Evolutionary conservation across 1,140 invertebrate genomes (phyloP).

Genomic region (Hydropsyche tenuis): DNA sequence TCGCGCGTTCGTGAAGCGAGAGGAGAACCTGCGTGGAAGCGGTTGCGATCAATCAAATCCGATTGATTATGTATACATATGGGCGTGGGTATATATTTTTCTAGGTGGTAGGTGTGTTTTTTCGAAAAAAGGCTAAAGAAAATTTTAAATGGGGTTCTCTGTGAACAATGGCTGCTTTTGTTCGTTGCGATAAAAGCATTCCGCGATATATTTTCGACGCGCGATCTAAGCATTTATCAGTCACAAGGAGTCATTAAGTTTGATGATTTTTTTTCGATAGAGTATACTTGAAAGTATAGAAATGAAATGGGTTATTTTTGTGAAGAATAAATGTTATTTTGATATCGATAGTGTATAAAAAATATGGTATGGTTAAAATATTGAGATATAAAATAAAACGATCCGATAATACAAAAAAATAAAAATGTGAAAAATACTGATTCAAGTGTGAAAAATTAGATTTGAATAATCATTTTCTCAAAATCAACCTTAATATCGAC

Average conservation of each 20-base stretch:
- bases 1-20: neutral
- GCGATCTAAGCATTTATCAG: constrained; percentile 10
- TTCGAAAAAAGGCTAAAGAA: neutral
- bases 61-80: constrained; percentile 2
- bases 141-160: constrained; percentile 15
- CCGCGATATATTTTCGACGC: constrained; percentile 17
- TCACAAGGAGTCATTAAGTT: neutral
- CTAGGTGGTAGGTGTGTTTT: no score
- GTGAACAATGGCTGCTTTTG: neutral
- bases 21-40: neutral
- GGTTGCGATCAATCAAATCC: constrained; percentile 12
- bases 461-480: neutral
- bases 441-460: neutral
- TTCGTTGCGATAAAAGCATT: constrained; percentile 15
- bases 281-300: no score
- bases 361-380: neutral
- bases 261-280: no score
- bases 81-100: neutral
- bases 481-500: no score
- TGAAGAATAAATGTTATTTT: no score
- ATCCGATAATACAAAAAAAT: no score
- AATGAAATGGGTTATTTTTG: no score
- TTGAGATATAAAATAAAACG: neutral
- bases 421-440: neutral
- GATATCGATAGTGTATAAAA: no score